A percentile compares a stretch with the other conserved stretches of the same genome.
Evolutionary conservation across 2,113 vertebrate genomes (phyloP).

Genomic region (Nyctibius bracteatus): DNA sequence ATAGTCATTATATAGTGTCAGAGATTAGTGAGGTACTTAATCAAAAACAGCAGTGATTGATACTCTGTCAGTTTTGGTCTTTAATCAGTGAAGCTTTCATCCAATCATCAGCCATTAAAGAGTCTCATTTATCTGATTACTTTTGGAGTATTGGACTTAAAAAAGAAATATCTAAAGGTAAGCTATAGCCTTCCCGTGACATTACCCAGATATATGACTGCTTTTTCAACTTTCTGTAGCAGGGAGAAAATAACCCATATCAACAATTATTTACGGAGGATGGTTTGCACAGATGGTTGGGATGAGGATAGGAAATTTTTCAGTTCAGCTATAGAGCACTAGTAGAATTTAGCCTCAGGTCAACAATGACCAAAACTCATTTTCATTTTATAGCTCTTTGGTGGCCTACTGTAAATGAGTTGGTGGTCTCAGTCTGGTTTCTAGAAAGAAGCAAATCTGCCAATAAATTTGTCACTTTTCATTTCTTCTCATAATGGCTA

Average conservation of each 20-base stretch:
- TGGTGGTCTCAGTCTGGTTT: neutral
- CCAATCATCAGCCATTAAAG: conserved; percentile 48
- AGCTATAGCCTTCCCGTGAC: neutral
- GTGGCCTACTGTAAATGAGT: neutral
- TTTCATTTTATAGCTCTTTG: neutral
- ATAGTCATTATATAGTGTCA: conserved; percentile 63
- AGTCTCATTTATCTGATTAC: conserved; percentile 49
- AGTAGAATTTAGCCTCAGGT: neutral
- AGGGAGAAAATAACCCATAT: neutral
- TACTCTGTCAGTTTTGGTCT: conserved; percentile 47
- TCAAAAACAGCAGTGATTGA: conserved; percentile 68
- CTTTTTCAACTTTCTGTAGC: neutral
- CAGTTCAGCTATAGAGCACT: neutral
- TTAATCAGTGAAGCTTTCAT: conserved; percentile 65
- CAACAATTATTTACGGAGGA: neutral
- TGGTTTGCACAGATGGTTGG: neutral
- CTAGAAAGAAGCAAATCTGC: neutral
- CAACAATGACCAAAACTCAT: neutral
- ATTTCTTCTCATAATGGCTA: neutral
- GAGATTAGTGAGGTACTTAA: conserved; percentile 65
- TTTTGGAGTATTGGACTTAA: conserved; percentile 11
- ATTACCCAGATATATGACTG: neutral
- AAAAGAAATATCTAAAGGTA: neutral
- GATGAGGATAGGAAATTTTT: neutral
- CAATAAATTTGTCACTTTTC: neutral